Evolutionary conservation across 2,797 vertebrate genomes (phyloP).

Genomic region (Mastacembelus armatus): DNA sequence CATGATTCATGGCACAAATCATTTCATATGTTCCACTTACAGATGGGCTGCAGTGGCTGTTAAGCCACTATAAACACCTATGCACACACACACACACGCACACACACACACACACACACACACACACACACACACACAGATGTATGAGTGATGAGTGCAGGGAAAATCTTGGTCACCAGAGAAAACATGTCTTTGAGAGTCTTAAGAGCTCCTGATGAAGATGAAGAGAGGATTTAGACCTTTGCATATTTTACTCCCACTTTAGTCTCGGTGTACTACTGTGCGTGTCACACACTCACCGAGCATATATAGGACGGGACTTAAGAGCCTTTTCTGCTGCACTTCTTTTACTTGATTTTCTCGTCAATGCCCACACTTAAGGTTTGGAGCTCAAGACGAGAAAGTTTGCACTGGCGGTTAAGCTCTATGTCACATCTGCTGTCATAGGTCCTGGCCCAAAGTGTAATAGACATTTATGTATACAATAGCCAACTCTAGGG

Average conservation of each 20-base stretch:
- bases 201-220: constrained; percentile 79
- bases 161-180: constrained; percentile 69
- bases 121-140: constrained; percentile 40
- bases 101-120: constrained; percentile 41
- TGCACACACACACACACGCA: constrained; percentile 36
- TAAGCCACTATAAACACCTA: constrained; percentile 65
- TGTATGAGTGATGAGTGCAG: constrained; percentile 62
- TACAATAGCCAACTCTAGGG: neutral
- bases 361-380: constrained; percentile 37
- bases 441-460: constrained; percentile 1
- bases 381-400: constrained; percentile 33
- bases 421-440: constrained; percentile 10
- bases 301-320: constrained; percentile 34
- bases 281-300: constrained; percentile 52
- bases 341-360: constrained; percentile 36
- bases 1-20: constrained; percentile 69
- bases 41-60: constrained; percentile 55
- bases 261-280: constrained; percentile 48
- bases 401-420: constrained; percentile 15
- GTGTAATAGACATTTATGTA: constrained; percentile 2
- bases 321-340: constrained; percentile 38
- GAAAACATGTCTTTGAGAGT: constrained; percentile 67
- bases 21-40: constrained; percentile 70
- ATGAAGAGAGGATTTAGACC: constrained; percentile 74
- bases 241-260: constrained; percentile 72